phyloP scores from a whole-genome alignment of 1,140 invertebrate genomes.

The Lordiphosa clarofinis region DNA sequence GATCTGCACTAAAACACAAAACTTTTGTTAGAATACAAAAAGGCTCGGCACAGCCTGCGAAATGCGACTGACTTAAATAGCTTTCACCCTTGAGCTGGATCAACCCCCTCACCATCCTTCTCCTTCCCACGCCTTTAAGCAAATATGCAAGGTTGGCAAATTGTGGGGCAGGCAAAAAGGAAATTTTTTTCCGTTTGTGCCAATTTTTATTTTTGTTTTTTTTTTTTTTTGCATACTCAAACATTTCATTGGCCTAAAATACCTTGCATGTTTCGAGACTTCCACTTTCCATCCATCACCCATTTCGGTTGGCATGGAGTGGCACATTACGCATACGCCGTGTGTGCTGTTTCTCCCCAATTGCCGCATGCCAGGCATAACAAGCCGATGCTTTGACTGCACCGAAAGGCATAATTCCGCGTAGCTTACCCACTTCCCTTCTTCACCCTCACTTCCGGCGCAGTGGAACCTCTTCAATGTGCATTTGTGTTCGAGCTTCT shows the following conservation, averaged over 20 bases:
- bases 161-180: too few relatives aligned
- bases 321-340: conserved; percentile 44
- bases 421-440: background rate
- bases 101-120: too few relatives aligned
- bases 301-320: background rate
- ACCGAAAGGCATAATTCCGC: conserved; percentile 12
- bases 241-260: conserved; percentile 12
- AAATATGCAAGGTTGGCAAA: too few relatives aligned
- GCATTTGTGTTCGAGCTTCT: conserved; percentile 13
- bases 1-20: too few relatives aligned
- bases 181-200: too few relatives aligned
- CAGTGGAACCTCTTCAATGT: conserved; percentile 13
- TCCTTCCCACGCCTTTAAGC: too few relatives aligned
- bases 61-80: too few relatives aligned
- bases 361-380: conserved; percentile 31
- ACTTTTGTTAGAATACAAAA: too few relatives aligned
- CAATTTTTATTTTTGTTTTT: background rate
- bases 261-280: background rate
- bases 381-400: conserved; percentile 11
- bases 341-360: conserved; percentile 11
- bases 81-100: too few relatives aligned
- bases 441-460: background rate
- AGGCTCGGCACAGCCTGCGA: too few relatives aligned
- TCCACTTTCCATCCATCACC: background rate
- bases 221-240: conserved; percentile 2